Conservation (phyloP, 2,888 invertebrate genomes). For the Sinohyriopsis cumingii region DNA sequence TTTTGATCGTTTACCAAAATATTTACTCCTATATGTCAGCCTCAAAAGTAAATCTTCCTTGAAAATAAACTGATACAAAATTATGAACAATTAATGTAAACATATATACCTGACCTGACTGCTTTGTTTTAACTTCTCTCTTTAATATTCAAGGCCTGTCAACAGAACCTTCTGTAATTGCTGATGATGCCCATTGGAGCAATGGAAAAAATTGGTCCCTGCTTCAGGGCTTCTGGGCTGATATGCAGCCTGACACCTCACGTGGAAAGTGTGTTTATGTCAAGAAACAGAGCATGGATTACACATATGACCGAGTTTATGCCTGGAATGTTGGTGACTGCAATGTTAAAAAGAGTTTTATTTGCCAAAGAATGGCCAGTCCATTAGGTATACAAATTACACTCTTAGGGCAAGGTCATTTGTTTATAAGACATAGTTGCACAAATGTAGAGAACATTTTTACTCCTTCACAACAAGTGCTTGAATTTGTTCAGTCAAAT, state of each 20-base stretch:
- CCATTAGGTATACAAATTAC: conserved; percentile 33
- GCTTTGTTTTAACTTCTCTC: neutral
- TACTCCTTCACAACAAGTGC: no score
- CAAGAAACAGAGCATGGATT: conserved; percentile 5
- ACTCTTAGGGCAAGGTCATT: no score
- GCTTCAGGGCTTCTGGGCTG: conserved; percentile 22
- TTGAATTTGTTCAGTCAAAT: no score
- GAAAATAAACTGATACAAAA: no score
- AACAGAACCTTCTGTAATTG: neutral
- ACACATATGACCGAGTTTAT: conserved; percentile 28
- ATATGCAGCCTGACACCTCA: conserved; percentile 21
- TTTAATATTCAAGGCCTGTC: conserved; percentile 6
- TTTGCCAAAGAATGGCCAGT: conserved; percentile 53
- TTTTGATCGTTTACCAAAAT: no score
- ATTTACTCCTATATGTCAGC: no score
- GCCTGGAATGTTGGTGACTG: conserved; percentile 48
- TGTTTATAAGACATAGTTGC: no score
- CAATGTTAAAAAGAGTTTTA: conserved; percentile 38
- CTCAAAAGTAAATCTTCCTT: no score
- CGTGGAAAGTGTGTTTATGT: conserved; percentile 18
- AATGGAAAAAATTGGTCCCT: conserved; percentile 13
- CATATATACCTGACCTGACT: no score
- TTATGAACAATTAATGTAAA: no score
- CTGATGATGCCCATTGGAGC: conserved; percentile 12
- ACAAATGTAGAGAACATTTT: no score